phyloP scores from a whole-genome alignment of 1,140 invertebrate species.

The Sweltsa coloradensis region DNA sequence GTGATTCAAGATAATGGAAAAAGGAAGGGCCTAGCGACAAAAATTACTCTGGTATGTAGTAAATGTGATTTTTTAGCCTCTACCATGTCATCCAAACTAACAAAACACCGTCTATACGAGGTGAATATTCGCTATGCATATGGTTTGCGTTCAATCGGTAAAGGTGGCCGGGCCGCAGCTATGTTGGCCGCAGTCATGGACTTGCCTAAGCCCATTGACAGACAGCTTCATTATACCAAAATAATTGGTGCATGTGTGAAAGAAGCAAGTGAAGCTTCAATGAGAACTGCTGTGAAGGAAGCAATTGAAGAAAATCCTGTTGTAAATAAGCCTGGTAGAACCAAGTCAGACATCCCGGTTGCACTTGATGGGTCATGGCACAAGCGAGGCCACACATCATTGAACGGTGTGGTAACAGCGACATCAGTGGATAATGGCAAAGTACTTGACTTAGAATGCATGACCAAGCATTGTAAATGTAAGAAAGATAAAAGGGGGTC shows the following conservation, averaged over 20 bases:
- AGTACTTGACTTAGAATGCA: conserved; percentile 10
- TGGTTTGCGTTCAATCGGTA: conserved; percentile 7
- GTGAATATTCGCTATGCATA: conserved; percentile 11
- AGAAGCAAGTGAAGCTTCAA: neutral
- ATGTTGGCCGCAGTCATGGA: too few relatives aligned
- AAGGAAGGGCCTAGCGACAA: conserved; percentile 4
- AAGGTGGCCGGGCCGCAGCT: too few relatives aligned
- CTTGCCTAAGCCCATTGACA: conserved; percentile 1
- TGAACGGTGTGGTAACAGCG: conserved; percentile 13
- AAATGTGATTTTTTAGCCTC: neutral
- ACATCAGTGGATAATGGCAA: conserved; percentile 13
- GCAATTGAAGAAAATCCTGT: conserved; percentile 10
- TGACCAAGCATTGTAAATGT: conserved; percentile 10
- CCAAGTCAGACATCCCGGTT: conserved; percentile 12
- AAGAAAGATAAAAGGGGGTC: neutral
- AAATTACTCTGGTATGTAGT: conserved; percentile 1
- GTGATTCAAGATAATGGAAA: conserved; percentile 1
- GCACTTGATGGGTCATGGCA: conserved; percentile 15
- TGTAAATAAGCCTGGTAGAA: conserved; percentile 4
- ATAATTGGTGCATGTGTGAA: neutral
- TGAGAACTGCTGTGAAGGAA: conserved; percentile 11
- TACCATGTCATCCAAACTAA: conserved; percentile 5
- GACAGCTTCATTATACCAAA: neutral
- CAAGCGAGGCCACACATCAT: conserved; percentile 13
- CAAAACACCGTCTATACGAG: conserved; percentile 6